Percentiles rank a stretch among this genome's conserved stretches.
These are phyloP conservation scores for Toxonevra muliebris DNA, from an alignment of 2,888 invertebrate species.

Conservation along the genomic window DNA sequence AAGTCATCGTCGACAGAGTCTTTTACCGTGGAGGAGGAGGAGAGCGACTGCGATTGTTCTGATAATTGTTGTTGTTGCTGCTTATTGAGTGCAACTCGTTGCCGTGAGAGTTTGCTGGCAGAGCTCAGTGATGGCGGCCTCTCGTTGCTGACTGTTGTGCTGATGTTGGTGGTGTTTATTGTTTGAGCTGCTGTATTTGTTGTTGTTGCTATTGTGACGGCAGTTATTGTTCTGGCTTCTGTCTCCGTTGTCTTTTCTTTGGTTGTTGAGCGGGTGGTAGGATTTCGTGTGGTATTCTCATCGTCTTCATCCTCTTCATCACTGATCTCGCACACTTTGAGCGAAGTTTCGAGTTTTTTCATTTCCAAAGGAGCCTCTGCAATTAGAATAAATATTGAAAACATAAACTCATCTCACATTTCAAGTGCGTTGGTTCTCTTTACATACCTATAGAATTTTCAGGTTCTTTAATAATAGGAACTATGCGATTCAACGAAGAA, in stretches of 20 bases:
- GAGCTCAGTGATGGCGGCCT: conserved; percentile 41
- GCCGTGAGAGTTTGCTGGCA: conserved; percentile 58
- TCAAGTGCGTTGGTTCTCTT: too few relatives aligned
- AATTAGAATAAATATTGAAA: conserved; percentile 8
- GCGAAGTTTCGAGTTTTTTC: conserved; percentile 58
- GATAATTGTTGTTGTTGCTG: conserved; percentile 38
- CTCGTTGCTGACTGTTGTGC: conserved; percentile 35
- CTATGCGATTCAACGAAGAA: conserved; percentile 56
- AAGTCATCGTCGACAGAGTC: conserved; percentile 50
- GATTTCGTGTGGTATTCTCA: conserved; percentile 37
- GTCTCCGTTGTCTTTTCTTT: not conserved
- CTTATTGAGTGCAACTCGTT: conserved; percentile 56
- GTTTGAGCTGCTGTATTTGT: conserved; percentile 28
- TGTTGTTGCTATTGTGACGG: conserved; percentile 43
- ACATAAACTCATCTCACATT: not conserved
- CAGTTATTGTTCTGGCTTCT: conserved; percentile 18
- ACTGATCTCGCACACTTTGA: conserved; percentile 59
- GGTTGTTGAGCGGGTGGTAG: conserved; percentile 12
- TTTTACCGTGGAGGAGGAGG: conserved; percentile 51
- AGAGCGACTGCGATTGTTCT: conserved; percentile 49
- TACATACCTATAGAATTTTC: conserved; percentile 52
- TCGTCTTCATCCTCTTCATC: conserved; percentile 54
- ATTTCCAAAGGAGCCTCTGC: conserved; percentile 60
- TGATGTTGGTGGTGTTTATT: conserved; percentile 34
- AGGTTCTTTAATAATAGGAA: conserved; percentile 65